Conservation (phyloP, 2,113 vertebrate species). For the Aplodontia rufa region DNA sequence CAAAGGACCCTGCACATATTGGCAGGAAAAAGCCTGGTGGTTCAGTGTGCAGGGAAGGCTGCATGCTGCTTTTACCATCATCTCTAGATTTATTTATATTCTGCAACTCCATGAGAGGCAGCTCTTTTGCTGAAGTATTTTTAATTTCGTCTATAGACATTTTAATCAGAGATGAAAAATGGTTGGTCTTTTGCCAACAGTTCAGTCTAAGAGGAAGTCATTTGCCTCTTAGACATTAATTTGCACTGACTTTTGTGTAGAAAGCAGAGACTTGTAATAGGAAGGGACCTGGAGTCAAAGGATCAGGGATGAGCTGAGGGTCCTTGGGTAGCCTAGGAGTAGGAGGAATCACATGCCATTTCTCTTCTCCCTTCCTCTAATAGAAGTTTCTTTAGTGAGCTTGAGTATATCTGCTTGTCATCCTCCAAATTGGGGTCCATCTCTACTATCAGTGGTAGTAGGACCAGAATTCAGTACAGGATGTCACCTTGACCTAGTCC, state of each 20-base stretch:
- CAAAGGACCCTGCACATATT: accelerated
- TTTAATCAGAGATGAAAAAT: constrained; percentile 67
- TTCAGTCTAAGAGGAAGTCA: not conserved
- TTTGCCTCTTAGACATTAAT: not conserved
- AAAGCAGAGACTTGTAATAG: not conserved
- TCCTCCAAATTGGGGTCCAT: not conserved
- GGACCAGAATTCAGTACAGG: too few species aligned
- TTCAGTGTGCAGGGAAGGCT: not conserved
- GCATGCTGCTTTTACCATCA: not conserved
- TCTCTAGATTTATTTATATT: not conserved
- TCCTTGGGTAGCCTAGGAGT: not conserved
- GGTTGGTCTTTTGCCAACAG: constrained; percentile 3
- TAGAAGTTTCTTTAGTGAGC: not conserved
- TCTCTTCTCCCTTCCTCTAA: not conserved
- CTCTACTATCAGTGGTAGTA: too few species aligned
- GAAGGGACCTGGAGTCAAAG: not conserved
- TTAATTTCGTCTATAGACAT: constrained; percentile 34
- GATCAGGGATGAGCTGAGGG: not conserved
- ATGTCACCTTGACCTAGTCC: too few species aligned
- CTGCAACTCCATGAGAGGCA: not conserved
- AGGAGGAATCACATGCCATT: too few species aligned
- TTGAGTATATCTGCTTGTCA: not conserved
- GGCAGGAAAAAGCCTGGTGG: not conserved
- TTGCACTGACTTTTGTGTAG: not conserved
- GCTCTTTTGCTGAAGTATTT: constrained; percentile 29